Evolutionary conservation across 2,888 invertebrate genomes (phyloP), one percentile per base, ranked within the genome.

Genomic region (Drosophila colorata): DNA sequence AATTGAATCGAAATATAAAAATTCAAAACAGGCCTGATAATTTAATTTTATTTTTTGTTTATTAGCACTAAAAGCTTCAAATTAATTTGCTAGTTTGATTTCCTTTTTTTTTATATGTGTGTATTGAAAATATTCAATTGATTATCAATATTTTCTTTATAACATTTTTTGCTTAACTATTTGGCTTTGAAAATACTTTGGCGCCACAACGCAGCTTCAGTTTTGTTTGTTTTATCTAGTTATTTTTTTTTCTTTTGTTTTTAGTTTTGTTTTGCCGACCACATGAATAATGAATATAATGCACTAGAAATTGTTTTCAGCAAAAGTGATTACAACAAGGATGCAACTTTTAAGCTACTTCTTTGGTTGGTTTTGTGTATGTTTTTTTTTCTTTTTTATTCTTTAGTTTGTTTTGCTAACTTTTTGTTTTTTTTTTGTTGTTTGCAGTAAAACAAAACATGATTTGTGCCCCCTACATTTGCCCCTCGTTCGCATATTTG

Each of bases 101-200:
- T 9, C 31, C 23, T 63, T 20, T 53, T 69, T 37, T 69, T 64
- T 59, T 47, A 44, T 69, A 58, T 68, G 58, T 69, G 69, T 49
- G 56, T 28, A 43, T 63, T 74, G 48, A 28, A 35, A 40, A 47
- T 49, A 52, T 57, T 59, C 46, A 25, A 61, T 55, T 48, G 40
- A 51, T 57, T 61, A 59, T 51, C 16, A 33, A 18, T 57, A 18
- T 57, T 40, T 64, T 44, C 16, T 37, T 33, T 28, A 16, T 31
- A n/a, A n/a, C 28, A 31, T 14, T 65, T 44, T 78, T 68, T 82
- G 77, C 90, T 89, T 87, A 89, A 89, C 90, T 89, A 89, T 89
- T 89, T 89, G 89, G 89, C 90, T 89, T 89, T 87, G 78, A 85
- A 84, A 85, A 76, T 87, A 86, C 80, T 89, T 87, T 80, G 80